phyloP scores from a whole-genome alignment of 2,888 invertebrate species.

The Cheilosia vulpina region DNA sequence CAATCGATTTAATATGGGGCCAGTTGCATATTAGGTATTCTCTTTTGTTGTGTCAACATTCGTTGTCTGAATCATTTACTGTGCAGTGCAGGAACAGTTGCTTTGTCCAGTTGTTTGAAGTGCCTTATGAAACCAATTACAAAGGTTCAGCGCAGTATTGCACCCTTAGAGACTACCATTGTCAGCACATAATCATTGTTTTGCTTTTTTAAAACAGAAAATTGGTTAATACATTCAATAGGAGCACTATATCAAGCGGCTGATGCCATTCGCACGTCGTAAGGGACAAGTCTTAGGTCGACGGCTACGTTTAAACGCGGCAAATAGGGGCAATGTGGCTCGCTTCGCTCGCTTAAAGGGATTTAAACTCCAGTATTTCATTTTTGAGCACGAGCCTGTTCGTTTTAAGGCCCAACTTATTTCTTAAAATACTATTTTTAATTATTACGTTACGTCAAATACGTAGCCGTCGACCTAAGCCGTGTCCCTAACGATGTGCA shows the following conservation, averaged over 20 bases:
- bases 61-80: conserved; percentile 41
- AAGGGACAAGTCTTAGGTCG: too few relatives aligned
- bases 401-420: too few relatives aligned
- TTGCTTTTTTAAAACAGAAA: neutral
- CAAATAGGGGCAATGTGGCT: too few relatives aligned
- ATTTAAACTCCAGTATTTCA: too few relatives aligned
- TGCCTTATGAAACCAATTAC: conserved; percentile 34
- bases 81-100: conserved; percentile 26
- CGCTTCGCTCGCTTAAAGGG: too few relatives aligned
- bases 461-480: too few relatives aligned
- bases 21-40: conserved; percentile 46
- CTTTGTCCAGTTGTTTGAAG: conserved; percentile 17
- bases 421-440: too few relatives aligned
- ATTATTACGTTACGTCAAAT: too few relatives aligned
- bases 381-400: too few relatives aligned
- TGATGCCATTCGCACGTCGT: too few relatives aligned
- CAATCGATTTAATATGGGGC: conserved; percentile 30
- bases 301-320: too few relatives aligned
- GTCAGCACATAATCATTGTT: neutral
- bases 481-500: too few relatives aligned
- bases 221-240: neutral
- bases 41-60: conserved; percentile 45
- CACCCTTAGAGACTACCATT: conserved; percentile 1
- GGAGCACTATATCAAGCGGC: neutral
- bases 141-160: conserved; percentile 26